phyloP scores from a whole-genome alignment of 2,888 invertebrate species.

The Campoletis raptor region DNA sequence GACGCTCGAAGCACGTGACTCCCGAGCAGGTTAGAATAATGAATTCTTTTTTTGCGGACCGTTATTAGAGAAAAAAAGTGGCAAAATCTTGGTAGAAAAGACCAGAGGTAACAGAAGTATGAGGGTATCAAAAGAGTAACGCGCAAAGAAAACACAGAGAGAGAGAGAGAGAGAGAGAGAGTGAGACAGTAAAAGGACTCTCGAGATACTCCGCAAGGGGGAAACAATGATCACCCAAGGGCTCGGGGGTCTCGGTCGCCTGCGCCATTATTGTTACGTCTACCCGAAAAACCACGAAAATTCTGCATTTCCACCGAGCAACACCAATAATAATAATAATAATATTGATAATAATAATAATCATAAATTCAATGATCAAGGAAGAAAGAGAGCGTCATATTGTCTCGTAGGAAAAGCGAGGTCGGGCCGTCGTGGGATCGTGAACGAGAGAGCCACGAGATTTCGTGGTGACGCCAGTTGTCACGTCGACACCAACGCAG shows the following conservation, averaged over 20 bases:
- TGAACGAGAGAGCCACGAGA: slow-evolving; percentile 49
- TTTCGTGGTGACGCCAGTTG: slow-evolving; percentile 45
- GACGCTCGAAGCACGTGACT: slow-evolving; percentile 50
- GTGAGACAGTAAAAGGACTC: slow-evolving; percentile 26
- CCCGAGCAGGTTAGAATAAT: slow-evolving; percentile 33
- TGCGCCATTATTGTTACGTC: slow-evolving; percentile 64
- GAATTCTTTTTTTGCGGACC: background rate
- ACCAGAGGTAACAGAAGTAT: background rate
- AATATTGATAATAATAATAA: background rate
- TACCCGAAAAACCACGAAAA: slow-evolving; percentile 36
- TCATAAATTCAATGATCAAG: background rate
- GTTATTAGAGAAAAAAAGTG: background rate
- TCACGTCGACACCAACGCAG: slow-evolving; percentile 42
- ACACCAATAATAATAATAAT: background rate
- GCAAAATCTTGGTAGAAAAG: background rate
- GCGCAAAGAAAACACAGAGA: background rate
- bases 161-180: slow-evolving; percentile 1
- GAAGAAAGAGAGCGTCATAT: slow-evolving; percentile 52
- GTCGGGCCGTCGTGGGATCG: slow-evolving; percentile 57
- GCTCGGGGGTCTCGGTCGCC: slow-evolving; percentile 57
- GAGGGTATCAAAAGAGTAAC: background rate
- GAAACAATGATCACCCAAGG: slow-evolving; percentile 69
- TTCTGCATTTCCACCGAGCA: slow-evolving; percentile 5
- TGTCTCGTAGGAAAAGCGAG: slow-evolving; percentile 56
- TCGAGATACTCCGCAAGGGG: slow-evolving; percentile 50